Conservation (phyloP, 2,113 vertebrate genomes). For the Eudorcas thomsonii region DNA sequence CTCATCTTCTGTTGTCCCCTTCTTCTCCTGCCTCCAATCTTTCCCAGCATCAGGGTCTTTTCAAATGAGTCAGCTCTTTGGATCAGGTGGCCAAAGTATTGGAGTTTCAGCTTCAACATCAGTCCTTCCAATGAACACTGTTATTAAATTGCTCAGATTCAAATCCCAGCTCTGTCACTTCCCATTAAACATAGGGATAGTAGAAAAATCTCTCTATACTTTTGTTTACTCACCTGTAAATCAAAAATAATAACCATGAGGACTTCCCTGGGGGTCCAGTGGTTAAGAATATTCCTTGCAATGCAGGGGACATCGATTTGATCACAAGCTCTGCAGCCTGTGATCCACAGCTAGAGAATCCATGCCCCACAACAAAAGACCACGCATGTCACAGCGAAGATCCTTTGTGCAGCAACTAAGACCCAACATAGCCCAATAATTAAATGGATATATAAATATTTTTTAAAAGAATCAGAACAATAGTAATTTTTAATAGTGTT, state of each 20-base stretch:
- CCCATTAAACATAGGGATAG: neutral
- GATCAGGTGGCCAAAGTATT: neutral
- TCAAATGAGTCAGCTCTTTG: neutral
- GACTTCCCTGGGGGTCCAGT: neutral
- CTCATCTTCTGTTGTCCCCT: neutral
- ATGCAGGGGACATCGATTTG: rapidly evolving
- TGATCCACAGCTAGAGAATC: neutral
- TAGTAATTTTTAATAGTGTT: neutral
- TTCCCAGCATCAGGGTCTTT: neutral
- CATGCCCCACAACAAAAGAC: neutral
- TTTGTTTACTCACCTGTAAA: neutral
- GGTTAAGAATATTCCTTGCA: neutral
- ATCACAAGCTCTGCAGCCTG: neutral
- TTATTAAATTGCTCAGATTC: neutral
- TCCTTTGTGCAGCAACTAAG: neutral
- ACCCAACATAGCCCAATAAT: neutral
- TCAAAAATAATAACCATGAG: neutral
- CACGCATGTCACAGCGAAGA: neutral
- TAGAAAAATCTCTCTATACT: neutral
- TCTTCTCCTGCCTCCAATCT: neutral
- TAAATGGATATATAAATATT: neutral
- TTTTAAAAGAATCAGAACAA: neutral
- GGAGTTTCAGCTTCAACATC: neutral
- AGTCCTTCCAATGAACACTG: neutral
- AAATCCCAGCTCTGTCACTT: neutral